These are phyloP conservation scores for Conchocele bisecta DNA, from an alignment of 2,888 invertebrate genomes.

Conservation along the genomic window DNA sequence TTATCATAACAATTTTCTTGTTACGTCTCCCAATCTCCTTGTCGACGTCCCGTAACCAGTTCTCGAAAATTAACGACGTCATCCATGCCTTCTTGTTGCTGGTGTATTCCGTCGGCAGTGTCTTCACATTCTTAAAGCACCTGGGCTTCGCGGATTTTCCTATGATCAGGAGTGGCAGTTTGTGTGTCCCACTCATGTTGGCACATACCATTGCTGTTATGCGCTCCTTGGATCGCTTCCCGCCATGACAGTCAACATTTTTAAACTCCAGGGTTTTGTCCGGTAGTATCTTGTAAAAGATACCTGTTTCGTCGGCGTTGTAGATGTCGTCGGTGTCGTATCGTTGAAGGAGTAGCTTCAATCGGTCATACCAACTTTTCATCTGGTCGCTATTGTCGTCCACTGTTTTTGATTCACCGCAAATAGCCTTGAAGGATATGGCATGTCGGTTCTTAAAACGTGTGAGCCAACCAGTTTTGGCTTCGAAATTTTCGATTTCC, in stretches of 20 bases:
- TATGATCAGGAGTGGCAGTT: constrained; percentile 52
- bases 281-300: constrained; percentile 52
- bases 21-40: constrained; percentile 12
- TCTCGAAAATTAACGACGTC: constrained; percentile 49
- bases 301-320: constrained; percentile 59
- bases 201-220: constrained; percentile 44
- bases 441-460: constrained; percentile 20
- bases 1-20: constrained; percentile 33
- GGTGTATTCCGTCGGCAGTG: constrained; percentile 46
- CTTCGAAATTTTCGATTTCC: too few species aligned
- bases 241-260: constrained; percentile 42
- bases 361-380: constrained; percentile 6
- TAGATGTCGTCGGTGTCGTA: constrained; percentile 52
- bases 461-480: not conserved
- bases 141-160: constrained; percentile 51
- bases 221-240: constrained; percentile 47
- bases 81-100: constrained; percentile 57
- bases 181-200: constrained; percentile 53
- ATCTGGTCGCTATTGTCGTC: not conserved
- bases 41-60: constrained; percentile 51
- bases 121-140: constrained; percentile 54
- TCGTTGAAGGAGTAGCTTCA: constrained; percentile 19
- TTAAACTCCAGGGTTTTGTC: constrained; percentile 44
- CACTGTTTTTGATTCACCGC: constrained; percentile 42
- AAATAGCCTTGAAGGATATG: constrained; percentile 30